These are phyloP conservation scores for Vireo altiloquus DNA, from an alignment of 2,113 vertebrate genomes.

Conservation along the genomic window DNA sequence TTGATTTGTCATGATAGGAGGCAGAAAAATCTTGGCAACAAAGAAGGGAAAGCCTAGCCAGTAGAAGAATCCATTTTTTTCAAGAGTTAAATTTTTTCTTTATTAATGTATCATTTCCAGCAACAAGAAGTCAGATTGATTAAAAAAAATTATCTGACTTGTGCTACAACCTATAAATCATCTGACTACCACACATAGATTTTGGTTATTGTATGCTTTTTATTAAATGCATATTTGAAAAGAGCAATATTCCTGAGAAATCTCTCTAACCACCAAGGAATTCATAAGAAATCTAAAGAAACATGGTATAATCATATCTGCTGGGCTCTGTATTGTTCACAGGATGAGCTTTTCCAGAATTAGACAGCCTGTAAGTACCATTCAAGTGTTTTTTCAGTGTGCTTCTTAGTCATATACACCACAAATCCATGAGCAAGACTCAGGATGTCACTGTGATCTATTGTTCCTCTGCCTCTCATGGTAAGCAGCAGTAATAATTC, in stretches of 20 bases:
- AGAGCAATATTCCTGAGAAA: background rate
- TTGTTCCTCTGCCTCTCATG: background rate
- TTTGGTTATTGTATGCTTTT: background rate
- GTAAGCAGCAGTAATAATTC: background rate
- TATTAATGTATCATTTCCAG: background rate
- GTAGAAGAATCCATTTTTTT: background rate
- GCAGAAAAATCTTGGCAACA: background rate
- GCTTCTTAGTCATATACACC: background rate
- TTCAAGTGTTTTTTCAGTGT: background rate
- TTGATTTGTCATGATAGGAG: background rate
- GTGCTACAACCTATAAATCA: background rate
- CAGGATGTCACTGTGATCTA: background rate
- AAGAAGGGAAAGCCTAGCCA: background rate
- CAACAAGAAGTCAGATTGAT: background rate
- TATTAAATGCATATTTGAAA: constrained; percentile 18
- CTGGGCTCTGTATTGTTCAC: background rate
- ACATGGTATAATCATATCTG: background rate
- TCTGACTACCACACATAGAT: background rate
- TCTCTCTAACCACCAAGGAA: background rate
- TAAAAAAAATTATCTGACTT: background rate
- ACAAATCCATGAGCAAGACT: background rate
- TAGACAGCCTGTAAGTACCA: background rate
- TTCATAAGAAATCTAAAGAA: constrained; percentile 7
- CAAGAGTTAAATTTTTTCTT: background rate
- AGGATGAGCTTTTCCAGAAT: background rate